Evolutionary conservation across 2,888 invertebrate genomes (phyloP).

Genomic region (Cephus nigrinus): DNA sequence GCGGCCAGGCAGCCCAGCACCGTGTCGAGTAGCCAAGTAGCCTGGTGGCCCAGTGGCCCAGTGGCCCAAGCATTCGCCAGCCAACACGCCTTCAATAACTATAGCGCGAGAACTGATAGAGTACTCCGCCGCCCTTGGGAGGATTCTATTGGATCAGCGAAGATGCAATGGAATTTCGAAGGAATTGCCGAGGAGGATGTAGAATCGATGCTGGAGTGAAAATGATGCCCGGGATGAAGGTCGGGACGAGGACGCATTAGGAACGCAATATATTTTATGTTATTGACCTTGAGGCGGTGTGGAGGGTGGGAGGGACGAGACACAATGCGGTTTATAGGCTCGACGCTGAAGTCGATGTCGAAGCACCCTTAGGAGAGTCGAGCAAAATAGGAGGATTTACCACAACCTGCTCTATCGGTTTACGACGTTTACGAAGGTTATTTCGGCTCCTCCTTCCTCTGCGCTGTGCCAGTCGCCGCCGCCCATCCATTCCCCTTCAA

Average conservation of each 20-base stretch:
- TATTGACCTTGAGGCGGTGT: constrained; percentile 5
- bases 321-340: constrained; percentile 5
- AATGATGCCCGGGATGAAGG: neutral
- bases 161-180: neutral
- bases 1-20: constrained; percentile 22
- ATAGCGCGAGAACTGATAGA: too few species aligned
- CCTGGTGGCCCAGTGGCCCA: too few species aligned
- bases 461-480: too few species aligned
- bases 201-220: neutral
- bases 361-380: neutral
- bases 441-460: neutral
- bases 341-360: neutral
- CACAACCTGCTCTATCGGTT: neutral
- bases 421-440: constrained; percentile 2
- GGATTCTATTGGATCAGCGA: neutral
- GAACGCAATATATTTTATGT: neutral
- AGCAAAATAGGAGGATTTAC: neutral
- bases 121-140: neutral
- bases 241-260: neutral
- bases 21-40: too few species aligned
- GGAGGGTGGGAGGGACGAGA: constrained; percentile 9
- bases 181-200: neutral
- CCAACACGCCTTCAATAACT: neutral
- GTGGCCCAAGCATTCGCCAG: neutral
- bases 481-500: neutral